Base-by-base conservation (phyloP, 2,797 vertebrate species). In the Schizothorax lantsangensis region DNA sequence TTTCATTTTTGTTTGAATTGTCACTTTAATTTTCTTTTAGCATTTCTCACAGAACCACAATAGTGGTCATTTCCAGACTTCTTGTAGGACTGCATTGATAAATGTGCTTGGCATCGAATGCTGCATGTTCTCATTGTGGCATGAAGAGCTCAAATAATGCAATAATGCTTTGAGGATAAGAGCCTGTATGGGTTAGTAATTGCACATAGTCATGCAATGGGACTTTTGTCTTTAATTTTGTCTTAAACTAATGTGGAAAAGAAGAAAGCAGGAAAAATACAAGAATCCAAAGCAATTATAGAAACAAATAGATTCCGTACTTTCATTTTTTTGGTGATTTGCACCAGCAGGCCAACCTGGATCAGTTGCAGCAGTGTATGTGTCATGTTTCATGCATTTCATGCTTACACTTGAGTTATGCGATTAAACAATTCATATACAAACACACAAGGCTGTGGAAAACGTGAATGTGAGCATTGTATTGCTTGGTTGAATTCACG, bases 151-250 rank as follows among this genome's bases (percentile, higher is more conserved):
- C 72, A 84, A 77, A 43, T 62, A 79, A 62, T 79, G 75, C 52
- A 85, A 89, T 88, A 84, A 87, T 90, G 81, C 79, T 90, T 47
- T 14, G 49, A 49, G 4, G 87, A 84, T 81, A 87, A 87, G 81
- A 84, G 86, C 84, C 90, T 89, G 81, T 85, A 87, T 90, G 88
- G 82, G 66, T 87, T 87, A 26, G 1, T 91, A 91, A 91, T 92
- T 92, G 75, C 88, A 64, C 69, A 8, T 8, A 88, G 88, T 91
- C 90, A 83, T 88, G 91, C 89, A 72, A 87, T 89, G 43, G 81
- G 73, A 64, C 38, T 86, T 19, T 49, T 2, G 19, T 75, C 2
- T 33, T 71, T 30, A 30, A 30, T 30, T 30, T 30, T 1, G 30
- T 30, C 30, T 30, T 30, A 30, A 79, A 73, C 72, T 40, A 83